Base-by-base conservation (phyloP, 2,888 invertebrate species). In the Portevinia maculata region DNA sequence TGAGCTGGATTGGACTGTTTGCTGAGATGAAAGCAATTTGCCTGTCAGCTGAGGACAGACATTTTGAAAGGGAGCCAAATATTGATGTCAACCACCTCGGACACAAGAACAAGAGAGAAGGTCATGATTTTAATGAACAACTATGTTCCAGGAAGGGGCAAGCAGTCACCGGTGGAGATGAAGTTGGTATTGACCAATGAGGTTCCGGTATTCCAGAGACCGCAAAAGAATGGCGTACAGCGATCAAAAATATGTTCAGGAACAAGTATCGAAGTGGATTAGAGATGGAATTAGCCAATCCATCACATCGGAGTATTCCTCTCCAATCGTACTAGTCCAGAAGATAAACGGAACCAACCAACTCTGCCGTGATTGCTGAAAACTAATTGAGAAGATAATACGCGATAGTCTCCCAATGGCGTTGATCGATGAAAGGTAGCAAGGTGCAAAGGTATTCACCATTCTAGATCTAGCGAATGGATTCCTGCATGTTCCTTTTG, bases 321-420 rank as follows among this genome's bases (percentile, higher is more conserved):
- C n/a, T n/a, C n/a, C 83, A 3, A 48, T 85, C 0, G 83, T 85
- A 0, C 19, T 84, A 24, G 81, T 76, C 3, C 13, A 44, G 8
- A 85, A 85, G 46, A 85, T 75, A 28, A 71, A 85, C 34, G 84
- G 79, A 11, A 67, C 52, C 7, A 67, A 74, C 11, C 52, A 85
- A 6, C 50, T 85, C 15, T 85, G 85, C 53, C 84, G 86, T 39
- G 84, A 86, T 59, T 86, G 75, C 34, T 37, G 86, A 0, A 71
- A 53, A 24, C 6, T 85, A n/a, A 86, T 86, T 13, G 69, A 84
- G 19, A 84, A 79, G 7, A 84, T 84, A 5, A n/a, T 84, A 1
- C 64, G 78, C 1, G 84, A 85, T 44, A 84, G 86, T 64, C 85
- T 85, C 24, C 85, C n/a, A n/a, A n/a, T n/a, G n/a, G n/a, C n/a